Percentiles rank a stretch among this genome's conserved stretches.
Conservation (phyloP, 2,888 invertebrate genomes). For the Leptinotarsa juncta region DNA sequence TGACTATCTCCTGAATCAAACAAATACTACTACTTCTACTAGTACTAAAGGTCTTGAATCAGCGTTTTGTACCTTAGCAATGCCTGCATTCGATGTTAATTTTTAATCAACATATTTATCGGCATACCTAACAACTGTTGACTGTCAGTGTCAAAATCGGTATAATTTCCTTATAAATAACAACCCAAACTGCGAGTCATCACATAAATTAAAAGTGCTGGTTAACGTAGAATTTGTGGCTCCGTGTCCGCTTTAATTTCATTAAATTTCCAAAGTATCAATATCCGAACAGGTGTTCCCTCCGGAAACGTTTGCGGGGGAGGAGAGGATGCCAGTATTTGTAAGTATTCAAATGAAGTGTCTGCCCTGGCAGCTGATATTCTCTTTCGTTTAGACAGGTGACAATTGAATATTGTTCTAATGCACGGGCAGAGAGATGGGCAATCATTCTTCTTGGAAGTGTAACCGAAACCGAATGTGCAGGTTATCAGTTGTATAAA, state of each 20-base stretch:
- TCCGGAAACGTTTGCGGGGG: slow-evolving; percentile 54
- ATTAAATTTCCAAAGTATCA: slow-evolving; percentile 43
- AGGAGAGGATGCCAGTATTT: slow-evolving; percentile 42
- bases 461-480: neutral
- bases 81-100: too few species aligned
- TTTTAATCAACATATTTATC: too few species aligned
- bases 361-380: slow-evolving; percentile 41
- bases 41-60: too few species aligned
- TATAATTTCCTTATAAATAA: slow-evolving; percentile 4
- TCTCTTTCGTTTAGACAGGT: slow-evolving; percentile 39
- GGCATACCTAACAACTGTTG: neutral
- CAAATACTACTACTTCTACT: too few species aligned
- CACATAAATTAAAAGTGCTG: slow-evolving; percentile 5
- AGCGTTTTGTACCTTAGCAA: too few species aligned
- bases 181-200: slow-evolving; percentile 2
- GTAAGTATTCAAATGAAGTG: slow-evolving; percentile 53
- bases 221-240: slow-evolving; percentile 7
- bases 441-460: neutral
- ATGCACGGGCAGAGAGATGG: neutral
- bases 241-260: slow-evolving; percentile 26
- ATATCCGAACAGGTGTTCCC: slow-evolving; percentile 52
- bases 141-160: neutral
- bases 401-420: slow-evolving; percentile 22
- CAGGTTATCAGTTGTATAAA: neutral
- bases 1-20: too few species aligned